phyloP scores from a whole-genome alignment of 2,888 invertebrate genomes.

The Seira sanloemensis region DNA sequence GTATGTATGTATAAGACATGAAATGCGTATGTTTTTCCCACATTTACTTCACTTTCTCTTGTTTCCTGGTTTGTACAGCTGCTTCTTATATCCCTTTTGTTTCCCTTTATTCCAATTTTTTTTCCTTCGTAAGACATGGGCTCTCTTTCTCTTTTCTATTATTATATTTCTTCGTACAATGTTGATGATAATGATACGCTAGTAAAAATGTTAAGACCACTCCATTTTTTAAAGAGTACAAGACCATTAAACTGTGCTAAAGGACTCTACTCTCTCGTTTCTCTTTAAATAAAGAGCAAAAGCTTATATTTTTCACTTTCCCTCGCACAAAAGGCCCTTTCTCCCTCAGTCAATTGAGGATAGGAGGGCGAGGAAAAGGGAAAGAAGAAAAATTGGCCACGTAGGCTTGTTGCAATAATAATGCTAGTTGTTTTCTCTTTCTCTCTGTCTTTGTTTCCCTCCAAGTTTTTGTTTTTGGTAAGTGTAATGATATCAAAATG shows the following conservation, averaged over 20 bases:
- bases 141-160: neutral
- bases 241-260: neutral
- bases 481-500: slow-evolving; percentile 6
- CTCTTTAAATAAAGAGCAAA: neutral
- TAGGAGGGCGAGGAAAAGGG: slow-evolving; percentile 16
- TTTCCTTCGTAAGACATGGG: no score
- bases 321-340: neutral
- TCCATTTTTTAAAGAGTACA: neutral
- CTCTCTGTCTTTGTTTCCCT: slow-evolving; percentile 22
- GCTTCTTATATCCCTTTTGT: no score
- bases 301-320: neutral
- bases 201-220: neutral
- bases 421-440: slow-evolving; percentile 10
- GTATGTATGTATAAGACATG: no score
- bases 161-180: neutral
- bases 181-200: neutral
- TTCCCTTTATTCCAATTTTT: no score
- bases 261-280: slow-evolving; percentile 30
- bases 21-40: no score
- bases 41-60: no score
- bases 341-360: neutral
- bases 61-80: no score
- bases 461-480: neutral
- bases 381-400: slow-evolving; percentile 49
- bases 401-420: slow-evolving; percentile 40